Percentiles rank a stretch among this genome's conserved stretches.
Conservation (phyloP, 2,888 invertebrate genomes). For the Parnassius glacialis region DNA sequence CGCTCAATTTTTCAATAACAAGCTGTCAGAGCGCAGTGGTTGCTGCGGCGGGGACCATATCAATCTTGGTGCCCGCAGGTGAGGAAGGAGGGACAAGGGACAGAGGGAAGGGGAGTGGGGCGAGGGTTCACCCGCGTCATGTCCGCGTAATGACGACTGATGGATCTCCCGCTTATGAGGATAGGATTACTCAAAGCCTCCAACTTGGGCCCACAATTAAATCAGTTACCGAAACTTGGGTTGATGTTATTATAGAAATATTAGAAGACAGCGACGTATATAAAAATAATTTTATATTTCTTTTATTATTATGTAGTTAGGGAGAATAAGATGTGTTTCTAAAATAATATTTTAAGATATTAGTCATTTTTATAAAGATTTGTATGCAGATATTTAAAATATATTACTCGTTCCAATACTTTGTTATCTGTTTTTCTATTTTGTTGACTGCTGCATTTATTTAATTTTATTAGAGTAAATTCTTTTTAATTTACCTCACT, state of each 20-base stretch:
- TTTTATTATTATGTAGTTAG: no score
- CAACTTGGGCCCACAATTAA: constrained; percentile 57
- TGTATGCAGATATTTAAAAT: no score
- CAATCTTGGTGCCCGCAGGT: constrained; percentile 71
- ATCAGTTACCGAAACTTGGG: constrained; percentile 46
- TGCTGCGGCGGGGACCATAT: constrained; percentile 51
- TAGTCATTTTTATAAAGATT: no score
- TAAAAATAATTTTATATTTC: no score
- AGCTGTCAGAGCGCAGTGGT: constrained; percentile 60
- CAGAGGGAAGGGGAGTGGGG: constrained; percentile 25
- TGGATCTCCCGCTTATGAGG: constrained; percentile 66
- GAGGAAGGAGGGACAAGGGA: constrained; percentile 35
- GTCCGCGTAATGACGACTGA: constrained; percentile 75
- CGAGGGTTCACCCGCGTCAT: constrained; percentile 38
- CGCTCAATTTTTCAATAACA: constrained; percentile 77
- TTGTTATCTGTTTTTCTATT: no score
- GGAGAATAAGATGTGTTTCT: no score
- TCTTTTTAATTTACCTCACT: no score
- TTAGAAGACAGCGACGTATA: background rate
- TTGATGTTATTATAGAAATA: constrained; percentile 29
- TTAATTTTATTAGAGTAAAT: no score
- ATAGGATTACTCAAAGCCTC: constrained; percentile 62
- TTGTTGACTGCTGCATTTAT: no score
- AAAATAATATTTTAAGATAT: no score
- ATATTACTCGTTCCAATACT: no score